Evolutionary conservation across 1,140 invertebrate genomes (phyloP), one percentile per base, ranked within the genome.

Genomic region (Leptinotarsa lineolata): DNA sequence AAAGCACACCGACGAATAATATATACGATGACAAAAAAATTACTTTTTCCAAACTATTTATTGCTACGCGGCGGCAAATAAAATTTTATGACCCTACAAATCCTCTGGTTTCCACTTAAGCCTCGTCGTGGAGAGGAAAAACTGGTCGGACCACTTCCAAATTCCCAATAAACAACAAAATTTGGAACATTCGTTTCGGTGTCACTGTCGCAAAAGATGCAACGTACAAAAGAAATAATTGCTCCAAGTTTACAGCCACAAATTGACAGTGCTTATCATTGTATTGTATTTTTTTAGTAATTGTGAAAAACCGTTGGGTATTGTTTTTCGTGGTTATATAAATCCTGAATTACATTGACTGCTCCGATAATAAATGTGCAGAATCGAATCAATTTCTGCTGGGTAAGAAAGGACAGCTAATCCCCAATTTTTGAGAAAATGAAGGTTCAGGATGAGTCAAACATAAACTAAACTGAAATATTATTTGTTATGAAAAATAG

Each of bases 81-180:
- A 65, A 65, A 65, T 65, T 65, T 65, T 65, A 65, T 65, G 63
- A 39, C 21, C 22, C 22, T 16, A 65, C 63, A 65, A 65, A 65
- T 65, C 63, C 22, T 16, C 16, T 22, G n/a, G 15, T 65, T 13
- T 65, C 22, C 63, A 65, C 63, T 65, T 21, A 65, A 65, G 24
- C 6, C 63, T 39, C 16, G 15, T 12, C 15, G 48, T 54, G 48
- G 22, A 22, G 39, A 30, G 13, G 24, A 22, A 65, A 39, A 65
- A 65, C 63, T 65, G 63, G 63, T 24, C 63, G 16, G 4, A 24
- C 63, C 15, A 65, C 22, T 65, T 65, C 63, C 18, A 30, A 30
- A 39, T 22, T 65, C 63, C 63, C 63, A 24, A 65, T 65, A 65
- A 65, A 65, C 39, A 65, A 65, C 22, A 39, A 65, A 65, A 65